Evolutionary conservation across 2,888 invertebrate genomes (phyloP).

Genomic region (Drosophila prolongata): DNA sequence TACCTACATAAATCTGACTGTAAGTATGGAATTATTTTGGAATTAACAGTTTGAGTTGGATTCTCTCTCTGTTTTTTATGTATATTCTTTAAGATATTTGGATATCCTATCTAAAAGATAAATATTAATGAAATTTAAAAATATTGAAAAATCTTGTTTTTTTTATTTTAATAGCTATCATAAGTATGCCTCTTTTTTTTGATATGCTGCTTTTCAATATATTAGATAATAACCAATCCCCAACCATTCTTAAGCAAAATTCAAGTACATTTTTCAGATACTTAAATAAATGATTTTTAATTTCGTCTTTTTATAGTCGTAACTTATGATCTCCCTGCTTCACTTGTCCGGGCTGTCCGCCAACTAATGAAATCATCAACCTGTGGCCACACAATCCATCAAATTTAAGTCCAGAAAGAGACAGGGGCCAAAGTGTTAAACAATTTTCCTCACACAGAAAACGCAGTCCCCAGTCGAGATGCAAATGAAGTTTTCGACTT

Average conservation of each 20-base stretch:
- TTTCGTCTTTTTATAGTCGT: slow-evolving; percentile 24
- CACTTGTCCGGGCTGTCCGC: slow-evolving; percentile 2
- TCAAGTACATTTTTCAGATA: slow-evolving; percentile 2
- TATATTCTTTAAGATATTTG: too few species aligned
- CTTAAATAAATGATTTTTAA: slow-evolving; percentile 13
- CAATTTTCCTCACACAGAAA: slow-evolving; percentile 56
- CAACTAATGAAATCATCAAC: slow-evolving; percentile 69
- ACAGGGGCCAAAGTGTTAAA: slow-evolving; percentile 52
- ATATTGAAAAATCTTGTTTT: too few species aligned
- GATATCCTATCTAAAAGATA: too few species aligned
- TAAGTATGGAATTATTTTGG: not conserved
- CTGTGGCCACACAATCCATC: slow-evolving; percentile 62
- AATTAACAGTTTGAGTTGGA: too few species aligned
- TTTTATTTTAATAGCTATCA: too few species aligned
- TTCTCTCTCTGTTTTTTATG: too few species aligned
- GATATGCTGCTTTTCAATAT: too few species aligned
- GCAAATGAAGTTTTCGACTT: slow-evolving; percentile 74
- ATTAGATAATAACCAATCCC: not conserved
- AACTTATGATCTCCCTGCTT: slow-evolving; percentile 2
- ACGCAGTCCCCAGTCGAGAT: slow-evolving; percentile 25
- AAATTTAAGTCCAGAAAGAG: slow-evolving; percentile 48
- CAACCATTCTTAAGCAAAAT: not conserved
- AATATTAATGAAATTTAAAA: too few species aligned
- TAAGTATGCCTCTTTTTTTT: too few species aligned
- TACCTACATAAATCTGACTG: not conserved